Conservation (phyloP, 2,888 invertebrate genomes). For the Tubulanus polymorphus region DNA sequence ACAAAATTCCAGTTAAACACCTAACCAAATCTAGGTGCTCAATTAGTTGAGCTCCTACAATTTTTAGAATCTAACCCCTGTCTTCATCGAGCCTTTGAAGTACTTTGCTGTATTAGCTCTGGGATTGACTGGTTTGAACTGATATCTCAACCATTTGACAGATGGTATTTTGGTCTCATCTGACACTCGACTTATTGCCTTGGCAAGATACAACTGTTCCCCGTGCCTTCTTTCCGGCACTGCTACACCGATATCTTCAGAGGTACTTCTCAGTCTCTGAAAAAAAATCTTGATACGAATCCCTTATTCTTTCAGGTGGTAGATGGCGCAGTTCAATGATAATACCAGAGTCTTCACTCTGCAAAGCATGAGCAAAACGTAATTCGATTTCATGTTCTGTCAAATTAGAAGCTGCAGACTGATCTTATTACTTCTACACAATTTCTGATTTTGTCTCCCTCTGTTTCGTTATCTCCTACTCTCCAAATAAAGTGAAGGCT, state of each 20-base stretch:
- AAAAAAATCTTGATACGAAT: background rate
- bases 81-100: too few species aligned
- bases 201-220: slow-evolving; percentile 6
- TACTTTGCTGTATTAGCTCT: background rate
- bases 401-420: background rate
- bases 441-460: background rate
- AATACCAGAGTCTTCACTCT: background rate
- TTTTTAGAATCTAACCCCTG: too few species aligned
- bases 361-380: background rate
- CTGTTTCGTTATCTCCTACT: slow-evolving; percentile 3
- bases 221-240: slow-evolving; percentile 5
- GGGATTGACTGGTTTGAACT: background rate
- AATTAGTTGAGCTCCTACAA: too few species aligned
- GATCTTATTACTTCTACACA: background rate
- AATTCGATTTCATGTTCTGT: background rate
- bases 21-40: too few species aligned
- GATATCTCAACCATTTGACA: background rate
- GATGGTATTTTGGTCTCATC: slow-evolving; percentile 3
- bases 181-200: slow-evolving; percentile 6
- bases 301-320: background rate
- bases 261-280: background rate
- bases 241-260: slow-evolving; percentile 8
- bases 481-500: slow-evolving; percentile 6
- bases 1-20: too few species aligned
- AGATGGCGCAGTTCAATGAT: background rate